These are phyloP conservation scores for Miichthys miiuy DNA, from an alignment of 2,797 vertebrate genomes.

Conservation along the genomic window DNA sequence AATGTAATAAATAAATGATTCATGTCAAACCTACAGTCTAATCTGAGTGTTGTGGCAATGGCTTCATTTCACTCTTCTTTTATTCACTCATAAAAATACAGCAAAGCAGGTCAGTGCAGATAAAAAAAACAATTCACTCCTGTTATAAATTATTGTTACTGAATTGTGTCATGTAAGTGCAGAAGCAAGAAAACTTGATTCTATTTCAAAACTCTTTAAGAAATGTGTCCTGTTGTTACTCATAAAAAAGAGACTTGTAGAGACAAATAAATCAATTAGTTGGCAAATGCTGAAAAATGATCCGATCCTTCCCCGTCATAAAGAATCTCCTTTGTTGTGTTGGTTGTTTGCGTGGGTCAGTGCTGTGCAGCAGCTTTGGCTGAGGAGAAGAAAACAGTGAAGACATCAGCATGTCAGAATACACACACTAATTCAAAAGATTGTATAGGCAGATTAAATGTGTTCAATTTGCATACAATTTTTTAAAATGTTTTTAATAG, in stretches of 20 bases:
- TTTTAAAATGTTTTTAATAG: neutral
- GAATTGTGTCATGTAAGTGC: constrained; percentile 82
- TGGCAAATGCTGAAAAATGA: neutral
- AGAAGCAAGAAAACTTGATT: constrained; percentile 76
- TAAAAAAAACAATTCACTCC: constrained; percentile 58
- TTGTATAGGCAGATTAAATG: neutral
- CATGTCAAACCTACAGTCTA: constrained; percentile 22
- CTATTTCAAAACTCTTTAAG: constrained; percentile 38
- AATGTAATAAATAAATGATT: constrained; percentile 58
- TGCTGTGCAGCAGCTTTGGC: constrained; percentile 88
- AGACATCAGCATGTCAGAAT: constrained; percentile 1
- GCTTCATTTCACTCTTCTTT: constrained; percentile 16
- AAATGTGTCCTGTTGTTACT: constrained; percentile 50
- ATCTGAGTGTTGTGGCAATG: constrained; percentile 14
- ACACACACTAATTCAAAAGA: neutral
- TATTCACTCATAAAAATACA: constrained; percentile 50
- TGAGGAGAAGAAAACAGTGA: constrained; percentile 62
- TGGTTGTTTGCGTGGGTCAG: constrained; percentile 56
- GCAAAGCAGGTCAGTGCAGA: constrained; percentile 48
- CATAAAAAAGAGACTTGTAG: constrained; percentile 20
- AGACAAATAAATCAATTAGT: constrained; percentile 40
- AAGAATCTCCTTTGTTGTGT: neutral
- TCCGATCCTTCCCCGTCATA: neutral
- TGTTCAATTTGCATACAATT: neutral
- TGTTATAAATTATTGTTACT: constrained; percentile 74